phyloP scores from a whole-genome alignment of 2,113 vertebrate species.

The Ramphastos sulfuratus region DNA sequence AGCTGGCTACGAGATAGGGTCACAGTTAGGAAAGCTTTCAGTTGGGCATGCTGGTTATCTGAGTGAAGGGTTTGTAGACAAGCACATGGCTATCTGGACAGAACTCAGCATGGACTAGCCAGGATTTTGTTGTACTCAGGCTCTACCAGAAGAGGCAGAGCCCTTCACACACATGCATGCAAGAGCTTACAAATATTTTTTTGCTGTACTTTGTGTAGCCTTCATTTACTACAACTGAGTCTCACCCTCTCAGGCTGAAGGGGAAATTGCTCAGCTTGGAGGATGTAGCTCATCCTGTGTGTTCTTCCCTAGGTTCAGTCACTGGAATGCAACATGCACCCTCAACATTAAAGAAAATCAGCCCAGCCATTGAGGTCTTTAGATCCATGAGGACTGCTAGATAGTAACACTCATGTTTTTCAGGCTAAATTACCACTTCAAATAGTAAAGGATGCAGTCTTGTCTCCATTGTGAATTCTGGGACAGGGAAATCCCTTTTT shows the following conservation, averaged over 20 bases:
- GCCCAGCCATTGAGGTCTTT: not conserved
- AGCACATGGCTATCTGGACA: not conserved
- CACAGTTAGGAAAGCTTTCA: not conserved
- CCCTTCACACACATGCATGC: fast-evolving
- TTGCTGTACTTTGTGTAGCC: not conserved
- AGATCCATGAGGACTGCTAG: fast-evolving
- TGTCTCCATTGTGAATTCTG: not conserved
- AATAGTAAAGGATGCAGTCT: not conserved
- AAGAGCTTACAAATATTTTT: not conserved
- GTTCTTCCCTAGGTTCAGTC: not conserved
- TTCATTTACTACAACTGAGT: not conserved
- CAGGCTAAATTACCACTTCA: not conserved
- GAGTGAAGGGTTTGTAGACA: not conserved
- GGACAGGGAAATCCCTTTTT: not conserved
- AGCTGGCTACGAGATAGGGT: not conserved
- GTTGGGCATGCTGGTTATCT: not conserved
- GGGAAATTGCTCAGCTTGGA: not conserved
- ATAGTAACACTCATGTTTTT: not conserved
- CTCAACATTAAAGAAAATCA: not conserved
- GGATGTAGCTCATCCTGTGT: not conserved
- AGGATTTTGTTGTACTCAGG: not conserved
- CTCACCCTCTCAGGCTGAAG: not conserved
- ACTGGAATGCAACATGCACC: not conserved
- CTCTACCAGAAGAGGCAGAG: not conserved
- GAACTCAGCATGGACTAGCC: fast-evolving